A percentile compares a stretch with the other conserved stretches of the same genome.
Evolutionary conservation across 2,888 invertebrate genomes (phyloP).

Genomic region (Aspidiotus destructor): DNA sequence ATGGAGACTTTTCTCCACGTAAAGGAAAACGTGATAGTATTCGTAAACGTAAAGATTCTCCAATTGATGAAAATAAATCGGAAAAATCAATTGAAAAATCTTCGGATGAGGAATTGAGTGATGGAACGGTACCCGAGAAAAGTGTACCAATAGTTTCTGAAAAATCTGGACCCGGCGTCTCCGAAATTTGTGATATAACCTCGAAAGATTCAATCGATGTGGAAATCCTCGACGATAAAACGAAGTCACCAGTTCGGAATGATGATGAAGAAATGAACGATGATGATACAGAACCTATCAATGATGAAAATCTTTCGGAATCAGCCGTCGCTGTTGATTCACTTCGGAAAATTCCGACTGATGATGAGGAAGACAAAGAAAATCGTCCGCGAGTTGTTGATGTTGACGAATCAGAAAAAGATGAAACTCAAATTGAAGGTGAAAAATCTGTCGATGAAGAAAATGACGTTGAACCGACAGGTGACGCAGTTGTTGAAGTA

Average conservation of each 20-base stretch:
- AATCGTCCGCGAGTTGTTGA: slow-evolving; percentile 19
- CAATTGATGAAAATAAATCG: neutral
- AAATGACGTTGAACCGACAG: neutral
- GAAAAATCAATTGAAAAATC: neutral
- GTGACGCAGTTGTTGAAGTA: neutral
- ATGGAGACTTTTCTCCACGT: neutral
- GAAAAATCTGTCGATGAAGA: slow-evolving; percentile 10
- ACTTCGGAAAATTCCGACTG: neutral
- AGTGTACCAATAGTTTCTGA: neutral
- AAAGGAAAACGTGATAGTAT: neutral
- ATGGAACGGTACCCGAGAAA: neutral
- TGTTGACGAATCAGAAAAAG: slow-evolving; percentile 1
- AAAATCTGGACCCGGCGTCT: neutral
- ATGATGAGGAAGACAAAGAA: slow-evolving; percentile 30
- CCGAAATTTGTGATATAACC: slow-evolving; percentile 15
- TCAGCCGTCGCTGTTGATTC: neutral
- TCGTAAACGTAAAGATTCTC: neutral
- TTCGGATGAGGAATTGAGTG: neutral
- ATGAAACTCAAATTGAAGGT: neutral
- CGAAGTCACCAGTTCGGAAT: neutral
- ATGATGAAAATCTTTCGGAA: slow-evolving; percentile 12
- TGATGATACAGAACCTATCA: slow-evolving; percentile 40
- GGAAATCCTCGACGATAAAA: slow-evolving; percentile 9
- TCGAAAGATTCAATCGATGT: neutral
- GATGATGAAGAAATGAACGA: slow-evolving; percentile 37